These are phyloP conservation scores for Xenopus petersii DNA, from an alignment of 2,797 vertebrate genomes.

Conservation along the genomic window DNA sequence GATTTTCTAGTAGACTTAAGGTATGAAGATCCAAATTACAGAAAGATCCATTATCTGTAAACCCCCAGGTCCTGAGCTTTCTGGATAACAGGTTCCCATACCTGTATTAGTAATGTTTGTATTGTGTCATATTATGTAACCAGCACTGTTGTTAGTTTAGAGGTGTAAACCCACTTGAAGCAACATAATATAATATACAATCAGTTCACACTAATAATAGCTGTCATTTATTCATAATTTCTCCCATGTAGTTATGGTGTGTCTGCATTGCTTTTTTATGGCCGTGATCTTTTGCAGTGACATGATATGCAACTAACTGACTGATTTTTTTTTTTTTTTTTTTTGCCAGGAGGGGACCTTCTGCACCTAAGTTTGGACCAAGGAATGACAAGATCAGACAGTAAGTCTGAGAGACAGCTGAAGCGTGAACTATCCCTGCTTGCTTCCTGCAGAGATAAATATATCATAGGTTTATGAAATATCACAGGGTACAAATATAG, in stretches of 20 bases:
- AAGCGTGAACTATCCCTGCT: slow-evolving; percentile 13
- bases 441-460: slow-evolving; percentile 24
- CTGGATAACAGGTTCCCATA: too few relatives aligned
- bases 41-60: too few relatives aligned
- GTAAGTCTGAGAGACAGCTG: slow-evolving; percentile 71
- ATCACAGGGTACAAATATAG: background rate
- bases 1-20: too few relatives aligned
- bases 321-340: slow-evolving; percentile 39
- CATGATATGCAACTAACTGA: slow-evolving; percentile 31
- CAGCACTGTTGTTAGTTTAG: too few relatives aligned
- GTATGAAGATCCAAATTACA: too few relatives aligned
- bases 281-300: background rate
- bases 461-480: slow-evolving; percentile 1
- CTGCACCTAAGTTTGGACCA: slow-evolving; percentile 88
- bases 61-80: too few relatives aligned
- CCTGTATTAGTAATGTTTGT: too few relatives aligned
- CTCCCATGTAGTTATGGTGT: background rate
- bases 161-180: too few relatives aligned
- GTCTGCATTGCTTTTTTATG: background rate
- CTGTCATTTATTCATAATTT: background rate
- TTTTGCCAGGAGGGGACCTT: slow-evolving; percentile 83
- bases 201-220: background rate
- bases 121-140: too few relatives aligned
- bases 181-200: too few relatives aligned
- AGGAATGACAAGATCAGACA: slow-evolving; percentile 96